Conservation (phyloP, 2,888 invertebrate species). For the Polymixis lichenea region DNA sequence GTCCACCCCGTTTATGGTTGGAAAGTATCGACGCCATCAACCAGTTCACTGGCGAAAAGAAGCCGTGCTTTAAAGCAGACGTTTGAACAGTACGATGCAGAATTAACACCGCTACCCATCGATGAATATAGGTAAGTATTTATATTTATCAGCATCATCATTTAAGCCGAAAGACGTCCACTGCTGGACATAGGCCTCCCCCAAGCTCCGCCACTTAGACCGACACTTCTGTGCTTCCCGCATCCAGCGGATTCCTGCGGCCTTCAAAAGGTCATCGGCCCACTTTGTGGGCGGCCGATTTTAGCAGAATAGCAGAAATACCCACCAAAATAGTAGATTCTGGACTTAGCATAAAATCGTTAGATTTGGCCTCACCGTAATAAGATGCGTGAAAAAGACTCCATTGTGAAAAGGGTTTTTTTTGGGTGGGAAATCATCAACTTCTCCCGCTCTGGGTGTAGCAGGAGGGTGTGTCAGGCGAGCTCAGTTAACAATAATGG, state of each 20-base stretch:
- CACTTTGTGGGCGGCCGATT: too few species aligned
- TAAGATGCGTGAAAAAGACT: too few species aligned
- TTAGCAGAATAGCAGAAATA: neutral
- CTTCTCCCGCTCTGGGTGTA: too few species aligned
- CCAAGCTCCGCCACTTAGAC: too few species aligned
- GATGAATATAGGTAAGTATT: conserved; percentile 81
- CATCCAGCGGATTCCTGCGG: too few species aligned
- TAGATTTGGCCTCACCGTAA: neutral
- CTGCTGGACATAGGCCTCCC: too few species aligned
- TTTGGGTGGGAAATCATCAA: too few species aligned
- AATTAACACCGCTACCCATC: conserved; percentile 80
- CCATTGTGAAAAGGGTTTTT: neutral
- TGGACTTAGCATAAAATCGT: too few species aligned
- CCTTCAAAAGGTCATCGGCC: too few species aligned
- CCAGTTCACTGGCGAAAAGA: conserved; percentile 68
- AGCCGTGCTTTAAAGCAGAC: conserved; percentile 66
- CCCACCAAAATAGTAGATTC: neutral
- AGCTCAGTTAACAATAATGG: neutral
- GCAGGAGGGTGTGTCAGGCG: too few species aligned
- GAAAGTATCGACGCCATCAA: conserved; percentile 66
- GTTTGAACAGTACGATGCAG: conserved; percentile 77
- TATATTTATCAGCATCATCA: neutral
- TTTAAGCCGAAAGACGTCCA: too few species aligned
- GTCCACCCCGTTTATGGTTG: conserved; percentile 83
- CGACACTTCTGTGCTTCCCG: too few species aligned